phyloP scores from a whole-genome alignment of 1,140 invertebrate species.

The Harpegnathos saltator region DNA sequence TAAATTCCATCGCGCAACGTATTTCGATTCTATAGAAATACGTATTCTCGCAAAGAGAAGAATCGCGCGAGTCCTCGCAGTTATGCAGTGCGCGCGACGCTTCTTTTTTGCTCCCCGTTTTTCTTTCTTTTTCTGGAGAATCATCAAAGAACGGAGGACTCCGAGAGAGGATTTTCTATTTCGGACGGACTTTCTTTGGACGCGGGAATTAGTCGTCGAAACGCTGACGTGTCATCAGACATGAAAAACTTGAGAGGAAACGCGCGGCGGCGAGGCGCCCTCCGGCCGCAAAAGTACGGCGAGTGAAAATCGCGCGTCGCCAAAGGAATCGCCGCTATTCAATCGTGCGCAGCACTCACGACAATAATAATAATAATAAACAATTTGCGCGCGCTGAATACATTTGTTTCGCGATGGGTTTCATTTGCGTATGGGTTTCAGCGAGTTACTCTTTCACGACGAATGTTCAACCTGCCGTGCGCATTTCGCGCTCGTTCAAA shows the following conservation, averaged over 20 bases:
- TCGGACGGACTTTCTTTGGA: too few relatives aligned
- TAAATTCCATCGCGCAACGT: constrained; percentile 42
- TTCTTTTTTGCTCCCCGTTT: too few relatives aligned
- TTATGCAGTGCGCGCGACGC: not conserved
- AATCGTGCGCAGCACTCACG: too few relatives aligned
- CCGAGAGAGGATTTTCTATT: too few relatives aligned
- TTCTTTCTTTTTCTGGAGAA: not conserved
- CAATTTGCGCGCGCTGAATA: not conserved
- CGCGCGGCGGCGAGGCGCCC: too few relatives aligned
- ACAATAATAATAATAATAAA: too few relatives aligned
- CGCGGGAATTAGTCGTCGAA: too few relatives aligned
- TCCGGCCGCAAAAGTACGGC: too few relatives aligned
- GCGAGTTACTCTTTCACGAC: not conserved
- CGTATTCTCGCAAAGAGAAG: constrained; percentile 22
- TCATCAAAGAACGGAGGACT: not conserved
- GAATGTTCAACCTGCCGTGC: not conserved
- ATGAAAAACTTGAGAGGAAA: too few relatives aligned
- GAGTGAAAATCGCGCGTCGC: too few relatives aligned
- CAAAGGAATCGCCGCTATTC: too few relatives aligned
- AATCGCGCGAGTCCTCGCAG: constrained; percentile 6
- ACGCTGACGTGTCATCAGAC: too few relatives aligned
- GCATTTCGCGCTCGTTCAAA: not conserved
- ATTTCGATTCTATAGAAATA: constrained; percentile 24
- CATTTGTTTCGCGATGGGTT: not conserved
- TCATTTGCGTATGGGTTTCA: not conserved